phyloP scores from a whole-genome alignment of 2,113 vertebrate species.

The Campylomormyrus tamandua region DNA sequence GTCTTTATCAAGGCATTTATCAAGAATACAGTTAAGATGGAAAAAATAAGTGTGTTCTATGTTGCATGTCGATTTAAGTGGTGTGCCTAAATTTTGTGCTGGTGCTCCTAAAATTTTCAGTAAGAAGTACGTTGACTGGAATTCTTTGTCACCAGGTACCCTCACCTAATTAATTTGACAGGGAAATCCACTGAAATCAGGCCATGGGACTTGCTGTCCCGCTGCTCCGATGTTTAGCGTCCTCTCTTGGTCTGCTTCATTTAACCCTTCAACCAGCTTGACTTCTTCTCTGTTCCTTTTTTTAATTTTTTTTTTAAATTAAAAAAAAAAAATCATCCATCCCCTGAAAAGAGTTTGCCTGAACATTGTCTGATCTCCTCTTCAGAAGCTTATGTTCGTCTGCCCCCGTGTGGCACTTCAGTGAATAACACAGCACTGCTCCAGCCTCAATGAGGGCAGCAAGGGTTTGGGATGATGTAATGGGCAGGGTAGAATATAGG shows the following conservation, averaged over 20 bases:
- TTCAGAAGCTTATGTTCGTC: slow-evolving; percentile 7
- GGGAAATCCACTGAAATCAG: not conserved
- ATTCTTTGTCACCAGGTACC: not conserved
- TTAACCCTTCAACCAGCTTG: not conserved
- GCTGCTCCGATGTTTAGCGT: not conserved
- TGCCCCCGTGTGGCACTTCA: slow-evolving; percentile 48
- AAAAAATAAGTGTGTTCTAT: too few species aligned
- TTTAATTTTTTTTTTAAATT: too few species aligned
- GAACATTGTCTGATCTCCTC: not conserved
- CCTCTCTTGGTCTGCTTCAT: not conserved
- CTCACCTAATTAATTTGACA: not conserved
- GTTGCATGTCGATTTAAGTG: too few species aligned
- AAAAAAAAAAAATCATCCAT: too few species aligned
- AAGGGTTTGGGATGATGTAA: not conserved
- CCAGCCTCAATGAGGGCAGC: not conserved
- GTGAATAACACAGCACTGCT: not conserved
- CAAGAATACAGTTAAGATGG: too few species aligned
- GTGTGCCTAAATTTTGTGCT: too few species aligned
- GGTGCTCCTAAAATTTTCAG: too few species aligned
- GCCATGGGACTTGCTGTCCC: not conserved
- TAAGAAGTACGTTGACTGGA: too few species aligned
- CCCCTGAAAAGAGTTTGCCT: not conserved
- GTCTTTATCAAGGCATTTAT: too few species aligned
- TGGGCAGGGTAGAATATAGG: not conserved
- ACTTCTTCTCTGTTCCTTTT: not conserved